Evolutionary conservation across 2,797 vertebrate species (phyloP), one percentile per base, ranked within the genome.

Genomic region (Rhodeus uyekii): DNA sequence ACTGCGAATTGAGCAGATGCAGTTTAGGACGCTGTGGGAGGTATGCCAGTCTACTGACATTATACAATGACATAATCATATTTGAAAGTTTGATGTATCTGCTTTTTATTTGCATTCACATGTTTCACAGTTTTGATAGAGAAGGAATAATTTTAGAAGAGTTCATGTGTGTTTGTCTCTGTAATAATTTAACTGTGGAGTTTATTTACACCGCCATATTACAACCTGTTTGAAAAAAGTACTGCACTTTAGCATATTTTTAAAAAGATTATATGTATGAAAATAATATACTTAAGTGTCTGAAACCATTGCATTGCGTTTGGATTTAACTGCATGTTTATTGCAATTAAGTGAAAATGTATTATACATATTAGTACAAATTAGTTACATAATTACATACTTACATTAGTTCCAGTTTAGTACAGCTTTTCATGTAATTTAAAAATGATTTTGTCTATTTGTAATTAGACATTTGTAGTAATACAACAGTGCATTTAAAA

Each of bases 21-120:
- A 97, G 92, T 99, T 99, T 90, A 97, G 96, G 93, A 94, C 94
- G 60, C 94, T 99, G 88, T 99, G 98, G 97, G 97, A 98, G 96
- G 98, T 99, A 93, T 94, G 94, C 87, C 13, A 69, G 78, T 24
- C 65, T 79, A 86, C 58, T 63, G 24, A 50, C 29, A 50, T 9
- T 46, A n/a, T 12, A 24, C 3, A 8, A 8, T 19, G 24, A 19
- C 67, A 46, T 19, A 29, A 71, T 44, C 67, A 48, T 29, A 5
- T 32, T 6, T 22, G 8, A 48, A 5, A 44, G 24, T 44, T 69
- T 24, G 24, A 29, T 29, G 24, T 9, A 29, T 5, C 14, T 29
- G 14, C 8, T 42, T 67, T n/a, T 12, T 24, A 12, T 29, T 60
- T 60, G 8, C 13, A 29, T 29, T 27, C 24, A 60, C 55, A 14